A percentile compares a stretch with the other conserved stretches of the same genome.
These are phyloP conservation scores for Drosophila ambigua DNA, from an alignment of 1,140 invertebrate species.

Conservation along the genomic window DNA sequence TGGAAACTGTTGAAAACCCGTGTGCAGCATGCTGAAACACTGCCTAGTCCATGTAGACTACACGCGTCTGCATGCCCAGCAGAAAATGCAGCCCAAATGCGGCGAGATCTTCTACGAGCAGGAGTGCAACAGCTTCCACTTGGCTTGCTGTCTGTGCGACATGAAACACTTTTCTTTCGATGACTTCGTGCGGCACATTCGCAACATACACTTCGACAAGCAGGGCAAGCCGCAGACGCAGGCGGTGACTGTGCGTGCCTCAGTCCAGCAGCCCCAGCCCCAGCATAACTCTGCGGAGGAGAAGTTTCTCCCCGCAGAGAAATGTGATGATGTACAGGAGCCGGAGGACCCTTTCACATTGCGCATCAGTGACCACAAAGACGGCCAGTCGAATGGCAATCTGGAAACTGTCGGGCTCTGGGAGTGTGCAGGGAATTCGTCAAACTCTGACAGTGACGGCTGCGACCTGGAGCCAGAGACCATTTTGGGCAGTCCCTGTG, in stretches of 20 bases:
- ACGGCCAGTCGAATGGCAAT: neutral
- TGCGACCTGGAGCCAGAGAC: too few species aligned
- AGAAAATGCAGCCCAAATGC: constrained; percentile 58
- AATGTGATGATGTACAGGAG: constrained; percentile 8
- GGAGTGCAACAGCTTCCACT: constrained; percentile 55
- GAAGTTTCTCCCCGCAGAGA: neutral
- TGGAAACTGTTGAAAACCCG: constrained; percentile 8
- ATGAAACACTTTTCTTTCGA: constrained; percentile 70
- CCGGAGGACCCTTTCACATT: neutral
- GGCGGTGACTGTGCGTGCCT: neutral
- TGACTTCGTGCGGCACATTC: constrained; percentile 68
- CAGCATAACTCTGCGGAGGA: neutral
- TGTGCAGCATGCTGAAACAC: constrained; percentile 65
- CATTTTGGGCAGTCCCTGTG: neutral
- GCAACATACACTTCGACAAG: constrained; percentile 60
- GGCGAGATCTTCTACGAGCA: constrained; percentile 69
- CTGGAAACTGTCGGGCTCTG: too few species aligned
- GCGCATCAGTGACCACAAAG: too few species aligned
- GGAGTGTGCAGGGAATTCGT: too few species aligned
- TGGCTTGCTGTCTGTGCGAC: constrained; percentile 63
- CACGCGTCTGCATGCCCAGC: constrained; percentile 50
- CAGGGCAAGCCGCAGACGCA: constrained; percentile 40
- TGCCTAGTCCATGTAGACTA: constrained; percentile 61
- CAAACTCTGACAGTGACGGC: too few species aligned
- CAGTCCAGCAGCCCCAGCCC: neutral